Evolutionary conservation across 2,113 vertebrate genomes (phyloP), one percentile per base, ranked within the genome.

Genomic region (Struthio camelus): DNA sequence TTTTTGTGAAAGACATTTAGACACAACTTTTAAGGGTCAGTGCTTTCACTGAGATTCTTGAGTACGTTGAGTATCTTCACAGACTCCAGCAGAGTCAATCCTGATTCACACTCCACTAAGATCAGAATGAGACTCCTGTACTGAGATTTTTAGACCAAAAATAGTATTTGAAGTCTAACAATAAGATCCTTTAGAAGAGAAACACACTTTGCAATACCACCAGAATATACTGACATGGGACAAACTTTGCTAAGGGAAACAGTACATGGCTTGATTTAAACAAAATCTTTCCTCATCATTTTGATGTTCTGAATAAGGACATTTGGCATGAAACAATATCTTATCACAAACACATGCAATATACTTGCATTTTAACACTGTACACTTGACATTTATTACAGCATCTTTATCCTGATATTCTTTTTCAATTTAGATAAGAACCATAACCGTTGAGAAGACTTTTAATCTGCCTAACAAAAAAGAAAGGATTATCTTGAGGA

Each of bases 391-490:
- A 48, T 23, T 46, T 85, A 12, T 78, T 51, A 30, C 54, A 72
- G 38, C 11, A 61, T 20, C 75, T 70, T 73, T 53, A 24, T 23
- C 71, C 24, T 54, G 85, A 22, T 30, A 54, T 36, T 70, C 27
- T 46, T 40, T 34, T 48, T 69, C n/a, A 66, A 40, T 75, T 91
- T 1, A 1, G 8, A 12, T 66, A 46, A 87, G 65, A 80, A 76
- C 28, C 0, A 0, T 22, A 62, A 46, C 20, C 44, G 25, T 1
- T 19, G 46, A 59, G 64, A 92, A 80, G 7, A 25, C 54, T 25
- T 38, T 10, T 82, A 38, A 84, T 16, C 61, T 81, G 80, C 56
- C 69, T 30, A n/a, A 22, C 8, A 42, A n/a, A 80, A 6, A 1
- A 9, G 82, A 71, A 93, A 25, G 17, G 50, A 64, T 30, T 23